These are phyloP conservation scores for Popillia japonica DNA, from an alignment of 1,140 invertebrate species.

Conservation along the genomic window DNA sequence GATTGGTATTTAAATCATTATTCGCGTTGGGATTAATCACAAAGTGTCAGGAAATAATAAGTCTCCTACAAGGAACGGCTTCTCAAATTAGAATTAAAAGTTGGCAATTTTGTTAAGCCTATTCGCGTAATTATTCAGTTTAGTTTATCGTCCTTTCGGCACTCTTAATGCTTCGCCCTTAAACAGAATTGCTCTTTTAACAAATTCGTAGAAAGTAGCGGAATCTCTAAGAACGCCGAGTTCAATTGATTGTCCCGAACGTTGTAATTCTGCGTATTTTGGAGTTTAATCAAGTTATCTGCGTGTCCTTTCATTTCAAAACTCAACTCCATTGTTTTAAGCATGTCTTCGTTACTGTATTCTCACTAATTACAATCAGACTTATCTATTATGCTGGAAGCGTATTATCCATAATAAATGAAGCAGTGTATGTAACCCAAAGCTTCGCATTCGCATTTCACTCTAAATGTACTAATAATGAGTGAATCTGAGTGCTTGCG, in stretches of 20 bases:
- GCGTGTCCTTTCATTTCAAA: constrained; percentile 26
- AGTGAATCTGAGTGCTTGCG: neutral
- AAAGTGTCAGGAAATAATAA: constrained; percentile 19
- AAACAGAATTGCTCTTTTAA: constrained; percentile 27
- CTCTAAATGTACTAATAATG: neutral
- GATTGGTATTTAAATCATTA: constrained; percentile 21
- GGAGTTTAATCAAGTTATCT: constrained; percentile 23
- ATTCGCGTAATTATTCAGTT: constrained; percentile 32
- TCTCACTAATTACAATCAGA: constrained; percentile 19
- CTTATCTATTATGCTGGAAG: neutral
- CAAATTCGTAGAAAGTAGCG: constrained; percentile 26
- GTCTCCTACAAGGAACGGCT: constrained; percentile 8
- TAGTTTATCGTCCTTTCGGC: constrained; percentile 18
- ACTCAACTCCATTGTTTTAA: constrained; percentile 11
- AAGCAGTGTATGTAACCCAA: neutral
- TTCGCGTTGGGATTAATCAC: constrained; percentile 15
- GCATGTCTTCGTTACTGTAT: neutral
- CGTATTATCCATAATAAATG: neutral
- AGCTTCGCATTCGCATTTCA: neutral
- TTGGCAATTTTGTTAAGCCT: constrained; percentile 30
- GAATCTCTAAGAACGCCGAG: neutral
- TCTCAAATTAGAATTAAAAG: constrained; percentile 26
- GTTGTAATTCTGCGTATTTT: constrained; percentile 20
- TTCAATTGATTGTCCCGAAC: constrained; percentile 32
- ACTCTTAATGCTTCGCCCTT: neutral